These are phyloP conservation scores for Falco rusticolus DNA, from an alignment of 2,797 vertebrate genomes.

Conservation along the genomic window DNA sequence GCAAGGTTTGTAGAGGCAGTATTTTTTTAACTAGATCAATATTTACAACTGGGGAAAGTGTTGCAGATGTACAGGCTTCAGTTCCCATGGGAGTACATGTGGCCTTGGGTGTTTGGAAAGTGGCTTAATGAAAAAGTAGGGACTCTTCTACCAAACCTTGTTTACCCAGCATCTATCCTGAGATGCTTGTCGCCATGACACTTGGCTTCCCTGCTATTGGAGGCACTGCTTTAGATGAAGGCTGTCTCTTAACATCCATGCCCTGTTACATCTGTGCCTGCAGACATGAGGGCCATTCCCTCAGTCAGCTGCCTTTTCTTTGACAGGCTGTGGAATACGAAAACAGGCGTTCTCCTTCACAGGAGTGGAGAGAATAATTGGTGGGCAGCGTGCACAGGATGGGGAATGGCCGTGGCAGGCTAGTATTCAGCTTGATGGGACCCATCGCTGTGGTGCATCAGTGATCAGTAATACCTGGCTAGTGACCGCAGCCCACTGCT, in stretches of 20 bases:
- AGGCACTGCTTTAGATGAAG: background rate
- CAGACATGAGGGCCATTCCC: background rate
- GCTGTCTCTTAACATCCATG: background rate
- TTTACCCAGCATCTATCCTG: background rate
- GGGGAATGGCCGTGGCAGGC: conserved; percentile 95
- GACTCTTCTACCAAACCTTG: background rate
- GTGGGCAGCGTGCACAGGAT: conserved; percentile 77
- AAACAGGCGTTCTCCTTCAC: conserved; percentile 38
- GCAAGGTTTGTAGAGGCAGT: background rate
- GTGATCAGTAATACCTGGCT: conserved; percentile 88
- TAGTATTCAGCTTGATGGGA: conserved; percentile 84
- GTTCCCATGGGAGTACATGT: background rate
- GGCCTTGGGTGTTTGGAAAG: background rate
- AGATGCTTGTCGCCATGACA: background rate
- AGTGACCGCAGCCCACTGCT: conserved; percentile 93
- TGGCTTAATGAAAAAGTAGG: background rate
- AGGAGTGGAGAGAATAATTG: conserved; percentile 79
- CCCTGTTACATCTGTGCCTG: background rate
- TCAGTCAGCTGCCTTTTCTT: background rate
- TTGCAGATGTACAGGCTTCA: background rate
- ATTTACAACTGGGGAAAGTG: background rate
- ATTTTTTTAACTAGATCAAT: background rate
- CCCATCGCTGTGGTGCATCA: conserved; percentile 90
- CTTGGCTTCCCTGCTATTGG: background rate
- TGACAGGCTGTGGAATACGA: conserved; percentile 76